Evolutionary conservation across 2,113 vertebrate species (phyloP), one percentile per base, ranked within the genome.

Genomic region (Dasyornis broadbenti): DNA sequence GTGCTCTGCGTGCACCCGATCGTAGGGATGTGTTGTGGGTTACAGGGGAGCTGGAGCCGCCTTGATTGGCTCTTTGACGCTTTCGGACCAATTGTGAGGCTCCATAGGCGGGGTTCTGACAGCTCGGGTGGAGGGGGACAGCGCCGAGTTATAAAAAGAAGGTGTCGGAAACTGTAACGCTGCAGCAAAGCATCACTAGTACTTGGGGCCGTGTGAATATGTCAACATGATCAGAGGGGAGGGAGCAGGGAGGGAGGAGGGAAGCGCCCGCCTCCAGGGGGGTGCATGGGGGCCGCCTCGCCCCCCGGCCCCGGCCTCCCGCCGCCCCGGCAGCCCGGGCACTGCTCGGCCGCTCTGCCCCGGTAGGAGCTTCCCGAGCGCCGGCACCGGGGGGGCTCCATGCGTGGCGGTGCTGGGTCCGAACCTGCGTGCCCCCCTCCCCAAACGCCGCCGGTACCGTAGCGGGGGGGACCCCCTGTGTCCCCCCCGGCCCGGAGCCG

Each of bases 11-110:
- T 97, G 98, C 98, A 98, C 98, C 98, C 98, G 98, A 98, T 98
- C 98, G 98, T 98, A 98, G 98, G 99, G 98, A 98, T 98, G 98
- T 98, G 99, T 98, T 97, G 98, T 98, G 97, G 98, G 98, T 98
- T 98, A 98, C 98, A 98, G 98, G 91, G 98, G 87, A 98, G 98
- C 98, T 97, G 96, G 97, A 98, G 98, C 98, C 98, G 97, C 98
- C 98, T 99, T 99, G 99, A 99, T 99, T 99, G 99, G 99, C 98
- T 99, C 99, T 99, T 99, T 99, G 98, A 99, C 99, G 99, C 99
- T 98, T 99, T 99, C 98, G 98, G 99, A 99, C 99, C 99, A 99
- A 99, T 99, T 99, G 99, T 99, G 98, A 98, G 97, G 98, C 99
- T 98, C 97, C 97, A 98, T 98, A 98, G 99, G 99, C 99, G 99